Evolutionary conservation across 2,888 invertebrate genomes (phyloP), one percentile per base, ranked within the genome.

Genomic region (Physocephala rufipes): DNA sequence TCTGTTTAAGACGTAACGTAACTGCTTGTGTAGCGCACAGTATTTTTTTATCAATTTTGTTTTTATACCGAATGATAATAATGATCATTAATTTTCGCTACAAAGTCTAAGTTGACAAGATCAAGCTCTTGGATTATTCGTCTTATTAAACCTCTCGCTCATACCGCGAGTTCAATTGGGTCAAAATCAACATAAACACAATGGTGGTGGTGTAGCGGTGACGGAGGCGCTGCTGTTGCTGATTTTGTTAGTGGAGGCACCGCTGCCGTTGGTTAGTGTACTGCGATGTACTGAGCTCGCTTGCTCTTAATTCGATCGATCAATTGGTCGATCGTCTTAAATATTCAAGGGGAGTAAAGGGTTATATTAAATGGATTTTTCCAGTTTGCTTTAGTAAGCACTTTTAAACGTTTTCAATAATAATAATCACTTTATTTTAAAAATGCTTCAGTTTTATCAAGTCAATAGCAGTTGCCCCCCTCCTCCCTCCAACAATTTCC

Each of bases 161-260:
- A 26, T 70, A 47, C 43, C 43, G 51, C 36, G 45, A 64, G 70
- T 70, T 70, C 70, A 70, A 70, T 43, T 70, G 58, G 70, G 70
- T 70, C 70, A 64, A 70, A 70, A 70, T 70, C 70, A 70, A 65
- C 70, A 70, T 70, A 70, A 70, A 70, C n/a, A 30, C 55, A 58
- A 59, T 70, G 70, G n/a, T n/a, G n/a, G n/a, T n/a, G n/a, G n/a
- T n/a, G n/a, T n/a, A n/a, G n/a, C n/a, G n/a, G n/a, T n/a, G n/a
- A n/a, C 70, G 47, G 43, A 26, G n/a, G 30, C 13, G 59, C 59
- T 30, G 28, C 67, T 45, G 61, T 24, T 36, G 36, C 36, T 36
- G 36, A n/a, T n/a, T n/a, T 36, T 36, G 36, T 4, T 36, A 36
- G n/a, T n/a, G n/a, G n/a, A 55, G 43, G 36, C 66, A 66, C 55